phyloP scores from a whole-genome alignment of 2,113 vertebrate genomes.

The Sterrhoptilus dennistouni region DNA sequence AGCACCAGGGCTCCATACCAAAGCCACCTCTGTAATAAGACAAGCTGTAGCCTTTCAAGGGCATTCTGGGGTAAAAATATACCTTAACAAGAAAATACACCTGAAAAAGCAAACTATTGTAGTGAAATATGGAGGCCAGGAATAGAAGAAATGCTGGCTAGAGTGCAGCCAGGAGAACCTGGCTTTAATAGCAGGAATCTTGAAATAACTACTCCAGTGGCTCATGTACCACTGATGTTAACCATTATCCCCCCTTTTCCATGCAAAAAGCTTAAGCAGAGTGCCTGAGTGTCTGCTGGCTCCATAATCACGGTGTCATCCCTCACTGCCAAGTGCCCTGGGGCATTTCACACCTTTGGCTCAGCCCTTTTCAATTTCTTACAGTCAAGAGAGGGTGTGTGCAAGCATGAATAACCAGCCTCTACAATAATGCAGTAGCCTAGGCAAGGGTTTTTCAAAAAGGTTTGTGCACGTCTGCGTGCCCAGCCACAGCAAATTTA shows the following conservation, averaged over 20 bases:
- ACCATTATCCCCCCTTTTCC: neutral
- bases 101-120: neutral
- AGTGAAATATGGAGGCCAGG: neutral
- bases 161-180: neutral
- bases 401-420: neutral
- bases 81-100: neutral
- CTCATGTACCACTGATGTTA: neutral
- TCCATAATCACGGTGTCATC: rapidly evolving
- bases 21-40: neutral
- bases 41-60: neutral
- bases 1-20: rapidly evolving
- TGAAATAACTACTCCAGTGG: neutral
- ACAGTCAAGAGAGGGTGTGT: neutral
- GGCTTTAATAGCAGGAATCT: neutral
- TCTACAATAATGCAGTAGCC: neutral
- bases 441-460: neutral
- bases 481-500: slow-evolving; percentile 4
- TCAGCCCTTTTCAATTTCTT: neutral
- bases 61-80: neutral
- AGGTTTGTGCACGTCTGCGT: neutral
- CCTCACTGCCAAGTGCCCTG: rapidly evolving
- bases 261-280: neutral
- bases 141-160: neutral
- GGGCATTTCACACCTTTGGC: neutral
- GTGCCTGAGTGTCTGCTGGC: neutral